Evolutionary conservation across 2,113 vertebrate genomes (phyloP).

Genomic region (Cryptotis parvus): DNA sequence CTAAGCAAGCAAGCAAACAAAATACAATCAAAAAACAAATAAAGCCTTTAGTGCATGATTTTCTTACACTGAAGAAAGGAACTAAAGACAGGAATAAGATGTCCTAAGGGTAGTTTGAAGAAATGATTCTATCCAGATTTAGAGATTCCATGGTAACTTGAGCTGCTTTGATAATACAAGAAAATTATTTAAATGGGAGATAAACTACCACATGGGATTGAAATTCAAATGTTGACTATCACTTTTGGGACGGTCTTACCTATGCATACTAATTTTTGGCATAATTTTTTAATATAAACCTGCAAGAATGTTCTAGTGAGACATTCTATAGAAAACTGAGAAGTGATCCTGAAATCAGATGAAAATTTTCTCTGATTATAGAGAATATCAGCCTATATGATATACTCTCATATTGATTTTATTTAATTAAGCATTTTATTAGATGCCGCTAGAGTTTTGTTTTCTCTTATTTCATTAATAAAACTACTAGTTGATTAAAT

Average conservation of each 20-base stretch:
- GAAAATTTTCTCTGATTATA: conserved; percentile 14
- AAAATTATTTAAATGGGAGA: not conserved
- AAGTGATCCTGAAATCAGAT: not conserved
- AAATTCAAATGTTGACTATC: not conserved
- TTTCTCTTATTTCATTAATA: conserved; percentile 6
- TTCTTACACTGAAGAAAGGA: not conserved
- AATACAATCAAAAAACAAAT: not conserved
- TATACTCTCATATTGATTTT: conserved; percentile 38
- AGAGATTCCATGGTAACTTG: not conserved
- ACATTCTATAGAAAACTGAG: not conserved
- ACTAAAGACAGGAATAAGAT: not conserved
- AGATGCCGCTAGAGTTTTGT: not conserved
- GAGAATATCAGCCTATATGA: not conserved
- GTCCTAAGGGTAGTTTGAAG: not conserved
- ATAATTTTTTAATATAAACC: not conserved
- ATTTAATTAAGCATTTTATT: conserved; percentile 30
- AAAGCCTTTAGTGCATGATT: not conserved
- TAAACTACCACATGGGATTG: not conserved
- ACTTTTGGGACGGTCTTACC: not conserved
- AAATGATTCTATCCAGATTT: not conserved
- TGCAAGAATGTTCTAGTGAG: not conserved
- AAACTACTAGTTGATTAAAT: not conserved
- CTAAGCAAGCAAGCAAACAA: not conserved
- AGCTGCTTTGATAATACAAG: not conserved
- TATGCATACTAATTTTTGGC: not conserved